phyloP scores from a whole-genome alignment of 2,797 vertebrate genomes.

The Coregonus sp. region DNA sequence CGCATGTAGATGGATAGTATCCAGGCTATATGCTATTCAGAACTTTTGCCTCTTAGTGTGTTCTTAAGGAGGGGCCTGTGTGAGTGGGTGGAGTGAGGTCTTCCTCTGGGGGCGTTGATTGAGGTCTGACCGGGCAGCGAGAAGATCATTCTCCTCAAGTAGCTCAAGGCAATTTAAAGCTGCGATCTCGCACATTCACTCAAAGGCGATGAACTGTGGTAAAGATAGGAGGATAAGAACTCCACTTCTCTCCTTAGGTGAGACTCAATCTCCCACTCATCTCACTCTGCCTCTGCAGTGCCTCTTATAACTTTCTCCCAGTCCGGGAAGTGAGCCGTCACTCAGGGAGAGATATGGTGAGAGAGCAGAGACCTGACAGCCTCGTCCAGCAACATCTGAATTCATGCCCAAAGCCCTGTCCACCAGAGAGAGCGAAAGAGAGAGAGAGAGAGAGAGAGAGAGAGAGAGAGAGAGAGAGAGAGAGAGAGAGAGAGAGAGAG shows the following conservation, averaged over 20 bases:
- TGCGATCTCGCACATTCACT: slow-evolving; percentile 63
- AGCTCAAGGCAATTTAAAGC: slow-evolving; percentile 60
- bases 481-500: no score
- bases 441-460: slow-evolving; percentile 6
- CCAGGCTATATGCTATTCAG: not conserved
- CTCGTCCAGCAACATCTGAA: not conserved
- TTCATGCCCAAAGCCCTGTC: slow-evolving; percentile 4
- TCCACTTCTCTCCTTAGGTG: slow-evolving; percentile 34
- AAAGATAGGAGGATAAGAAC: slow-evolving; percentile 72
- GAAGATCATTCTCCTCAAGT: slow-evolving; percentile 43
- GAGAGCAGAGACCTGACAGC: slow-evolving; percentile 44
- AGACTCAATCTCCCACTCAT: slow-evolving; percentile 36
- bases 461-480: not conserved
- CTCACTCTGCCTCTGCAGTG: slow-evolving; percentile 35
- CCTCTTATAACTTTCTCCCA: slow-evolving; percentile 59
- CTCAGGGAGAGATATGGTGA: not conserved
- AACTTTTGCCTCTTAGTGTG: not conserved
- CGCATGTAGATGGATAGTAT: not conserved
- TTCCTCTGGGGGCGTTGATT: not conserved
- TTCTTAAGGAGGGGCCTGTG: not conserved
- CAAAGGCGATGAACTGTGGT: slow-evolving; percentile 77
- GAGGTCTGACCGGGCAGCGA: not conserved
- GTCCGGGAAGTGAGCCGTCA: slow-evolving; percentile 78
- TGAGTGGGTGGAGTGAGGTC: not conserved
- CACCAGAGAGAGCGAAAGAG: not conserved